Base-by-base conservation (phyloP, 2,797 vertebrate genomes). In the Argyrosomus regius region DNA sequence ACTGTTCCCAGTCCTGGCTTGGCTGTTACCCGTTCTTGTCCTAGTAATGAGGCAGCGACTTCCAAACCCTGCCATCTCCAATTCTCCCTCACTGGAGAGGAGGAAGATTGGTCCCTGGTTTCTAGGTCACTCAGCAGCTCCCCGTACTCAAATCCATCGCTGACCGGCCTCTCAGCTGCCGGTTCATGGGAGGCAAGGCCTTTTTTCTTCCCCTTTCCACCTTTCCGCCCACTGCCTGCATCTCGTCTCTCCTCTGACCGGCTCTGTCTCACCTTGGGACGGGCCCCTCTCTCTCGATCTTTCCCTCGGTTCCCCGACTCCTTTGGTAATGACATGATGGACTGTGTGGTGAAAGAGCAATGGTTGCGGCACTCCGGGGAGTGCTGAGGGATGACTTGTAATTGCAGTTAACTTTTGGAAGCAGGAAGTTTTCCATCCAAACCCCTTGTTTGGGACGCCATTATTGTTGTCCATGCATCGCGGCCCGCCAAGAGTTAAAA, bases 181-280 rank as follows among this genome's bases (percentile, higher is more conserved):
- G 72, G 18, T 12, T 93, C 89, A 0, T 93, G 90, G 10, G 90
- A 85, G 18, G 87, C 50, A 3, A 88, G 74, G 18, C 92, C 92
- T 80, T 95, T 96, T 74, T 95, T 95, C 91, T 96, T 96, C 16
- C 91, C 91, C 72, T 95, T 94, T 35, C 85, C 90, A 20, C 85
- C 84, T 83, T 95, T 96, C 3, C 92, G 72, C 13, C 90, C 90
- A 0, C 82, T 77, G 2, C 92, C 92, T 0, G 89, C 65, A 8
- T 95, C 95, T 50, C 94, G 88, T 69, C 95, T 94, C 81, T 96
- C 96, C 77, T 96, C 96, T 1, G 96, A 96, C 2, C 95, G 94
- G 61, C 95, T 96, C 77, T 95, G 94, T 31, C 95, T 95, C 48
- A 96, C 95, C 85, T 97, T 97, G 2, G 96, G 96, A n/a, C 96